Evolutionary conservation across 2,888 invertebrate species (phyloP), one percentile per base, ranked within the genome.

Genomic region (Tetropium fuscum): DNA sequence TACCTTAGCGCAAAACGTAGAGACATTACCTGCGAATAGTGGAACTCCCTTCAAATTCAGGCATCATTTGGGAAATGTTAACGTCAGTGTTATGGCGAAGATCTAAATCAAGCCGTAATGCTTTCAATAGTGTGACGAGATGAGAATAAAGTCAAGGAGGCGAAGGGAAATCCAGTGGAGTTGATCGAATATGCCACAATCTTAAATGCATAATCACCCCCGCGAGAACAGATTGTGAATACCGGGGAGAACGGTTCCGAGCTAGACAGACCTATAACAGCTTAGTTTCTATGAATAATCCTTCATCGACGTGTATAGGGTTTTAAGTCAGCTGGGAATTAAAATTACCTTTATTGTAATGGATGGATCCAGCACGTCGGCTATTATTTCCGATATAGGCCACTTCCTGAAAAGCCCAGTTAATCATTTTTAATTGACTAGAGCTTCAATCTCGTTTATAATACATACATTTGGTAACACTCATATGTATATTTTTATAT

Each of bases 201-300:
- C 71, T 70, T 56, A 53, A 38, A 13, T 27, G 56, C 59, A 27
- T 67, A 76, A 77, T 77, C 75, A 74, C 74, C 70, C 78, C 74
- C 78, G 53, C 47, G 77, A 73, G 77, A 71, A 71, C 72, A 69
- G 74, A 74, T 74, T 75, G 70, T 68, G 71, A 74, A 75, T 74
- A 63, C 74, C 72, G 54, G 67, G 62, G 74, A 73, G 74, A 70
- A 67, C 30, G n/a, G 64, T 60, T 60, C 63, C 69, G 72, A 74
- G 66, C 67, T 58, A 69, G 70, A 55, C 47, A 43, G 55, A 43
- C 19, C 51, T 25, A 11, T 36, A 40, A 38, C 40, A 38, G 48
- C 25, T 54, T 54, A 54, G 48, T 54, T 43, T 43, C 54, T 59
- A 54, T 44, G 51, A 54, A 11, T 62, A 62, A 58, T 58, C 51